A percentile compares a stretch with the other conserved stretches of the same genome.
phyloP scores from a whole-genome alignment of 2,113 vertebrate species.

The Apodemus sylvaticus region DNA sequence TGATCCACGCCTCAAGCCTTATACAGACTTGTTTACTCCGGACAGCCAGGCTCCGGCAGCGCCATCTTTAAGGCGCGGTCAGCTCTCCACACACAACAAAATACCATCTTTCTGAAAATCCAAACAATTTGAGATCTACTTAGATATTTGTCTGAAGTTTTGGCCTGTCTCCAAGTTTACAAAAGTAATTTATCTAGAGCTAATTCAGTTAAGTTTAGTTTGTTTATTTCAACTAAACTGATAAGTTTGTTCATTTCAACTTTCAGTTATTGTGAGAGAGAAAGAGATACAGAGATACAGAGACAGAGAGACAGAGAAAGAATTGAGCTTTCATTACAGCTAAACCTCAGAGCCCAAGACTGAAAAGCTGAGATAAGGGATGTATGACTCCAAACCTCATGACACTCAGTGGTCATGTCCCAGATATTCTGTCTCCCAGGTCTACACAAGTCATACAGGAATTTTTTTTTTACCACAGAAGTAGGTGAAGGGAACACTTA shows the following conservation, averaged over 20 bases:
- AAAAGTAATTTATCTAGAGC: neutral
- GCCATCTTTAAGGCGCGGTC: too few relatives aligned
- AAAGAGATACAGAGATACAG: neutral
- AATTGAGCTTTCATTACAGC: neutral
- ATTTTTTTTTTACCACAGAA: neutral
- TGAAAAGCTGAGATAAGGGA: slow-evolving; percentile 14
- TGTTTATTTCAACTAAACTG: neutral
- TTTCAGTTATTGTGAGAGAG: slow-evolving; percentile 19
- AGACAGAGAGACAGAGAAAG: neutral
- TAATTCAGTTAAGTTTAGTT: neutral
- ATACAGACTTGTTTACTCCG: too few relatives aligned
- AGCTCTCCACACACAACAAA: too few relatives aligned
- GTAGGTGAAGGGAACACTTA: slow-evolving; percentile 1
- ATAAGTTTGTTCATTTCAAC: slow-evolving; percentile 11
- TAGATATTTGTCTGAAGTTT: slow-evolving; percentile 31
- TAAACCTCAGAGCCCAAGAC: neutral
- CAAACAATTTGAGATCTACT: neutral
- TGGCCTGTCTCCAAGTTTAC: slow-evolving; percentile 7
- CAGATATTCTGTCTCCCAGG: neutral
- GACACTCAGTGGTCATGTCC: neutral
- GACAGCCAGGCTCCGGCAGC: too few relatives aligned
- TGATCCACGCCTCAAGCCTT: too few relatives aligned
- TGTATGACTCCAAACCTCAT: slow-evolving; percentile 1
- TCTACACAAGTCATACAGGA: neutral
- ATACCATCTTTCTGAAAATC: slow-evolving; percentile 25